phyloP scores from a whole-genome alignment of 2,797 vertebrate genomes.

The Sebastes trivittatus region DNA sequence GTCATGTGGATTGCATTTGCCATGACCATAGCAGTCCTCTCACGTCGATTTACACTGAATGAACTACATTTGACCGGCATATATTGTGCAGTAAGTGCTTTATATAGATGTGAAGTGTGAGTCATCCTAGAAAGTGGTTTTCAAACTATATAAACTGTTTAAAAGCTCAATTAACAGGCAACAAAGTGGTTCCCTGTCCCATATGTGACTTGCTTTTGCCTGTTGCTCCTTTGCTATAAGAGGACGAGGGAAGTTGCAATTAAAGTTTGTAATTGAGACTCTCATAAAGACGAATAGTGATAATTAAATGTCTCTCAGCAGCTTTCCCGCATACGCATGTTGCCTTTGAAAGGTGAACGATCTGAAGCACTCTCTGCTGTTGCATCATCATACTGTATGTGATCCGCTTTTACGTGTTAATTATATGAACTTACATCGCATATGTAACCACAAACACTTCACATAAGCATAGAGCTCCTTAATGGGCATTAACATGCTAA shows the following conservation, averaged over 20 bases:
- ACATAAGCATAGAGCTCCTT: not conserved
- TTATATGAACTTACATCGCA: not conserved
- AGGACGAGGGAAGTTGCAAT: not conserved
- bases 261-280: conserved; percentile 7
- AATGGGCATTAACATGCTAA: not conserved
- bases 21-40: conserved; percentile 3
- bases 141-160: not conserved
- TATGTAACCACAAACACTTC: not conserved
- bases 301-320: conserved; percentile 6
- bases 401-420: not conserved
- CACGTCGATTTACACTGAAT: not conserved
- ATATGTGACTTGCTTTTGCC: not conserved
- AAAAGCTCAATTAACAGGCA: not conserved
- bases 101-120: not conserved
- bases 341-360: conserved; percentile 11
- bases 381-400: not conserved
- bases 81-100: not conserved
- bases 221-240: not conserved
- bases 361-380: not conserved
- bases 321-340: not conserved
- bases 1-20: conserved; percentile 15
- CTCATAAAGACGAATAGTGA: not conserved
- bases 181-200: not conserved
- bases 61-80: not conserved
- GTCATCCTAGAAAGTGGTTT: not conserved